A percentile compares a stretch with the other conserved stretches of the same genome.
Evolutionary conservation across 2,113 vertebrate genomes (phyloP).

Genomic region (Aldabrachelys gigantea): DNA sequence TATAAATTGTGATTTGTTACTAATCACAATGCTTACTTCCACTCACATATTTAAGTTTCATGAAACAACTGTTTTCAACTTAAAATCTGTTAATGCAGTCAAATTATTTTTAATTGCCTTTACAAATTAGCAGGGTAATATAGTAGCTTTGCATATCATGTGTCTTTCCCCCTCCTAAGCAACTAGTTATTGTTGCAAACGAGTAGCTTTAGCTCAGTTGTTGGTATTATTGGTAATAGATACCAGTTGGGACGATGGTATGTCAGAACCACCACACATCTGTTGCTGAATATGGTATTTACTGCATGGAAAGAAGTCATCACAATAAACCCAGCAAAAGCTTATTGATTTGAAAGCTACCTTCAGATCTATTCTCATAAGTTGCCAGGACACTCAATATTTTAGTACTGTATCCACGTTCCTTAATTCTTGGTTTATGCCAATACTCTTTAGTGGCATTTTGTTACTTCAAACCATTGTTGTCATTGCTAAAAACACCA

Average conservation of each 20-base stretch:
- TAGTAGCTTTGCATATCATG: background rate
- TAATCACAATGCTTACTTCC: background rate
- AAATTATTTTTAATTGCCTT: background rate
- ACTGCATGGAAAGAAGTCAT: background rate
- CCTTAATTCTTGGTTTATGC: background rate
- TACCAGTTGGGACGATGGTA: background rate
- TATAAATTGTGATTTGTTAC: background rate
- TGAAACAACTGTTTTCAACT: background rate
- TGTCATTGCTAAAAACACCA: slow-evolving; percentile 22
- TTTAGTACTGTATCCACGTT: background rate
- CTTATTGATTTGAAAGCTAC: slow-evolving; percentile 25
- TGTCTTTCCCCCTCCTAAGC: background rate
- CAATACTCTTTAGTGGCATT: background rate
- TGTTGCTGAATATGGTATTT: background rate
- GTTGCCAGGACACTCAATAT: background rate
- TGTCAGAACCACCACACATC: fast-evolving
- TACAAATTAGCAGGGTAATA: background rate
- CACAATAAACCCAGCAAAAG: background rate
- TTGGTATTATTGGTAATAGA: background rate
- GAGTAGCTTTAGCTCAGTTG: background rate
- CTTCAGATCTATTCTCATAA: background rate
- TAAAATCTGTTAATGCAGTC: background rate
- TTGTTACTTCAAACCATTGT: slow-evolving; percentile 17
- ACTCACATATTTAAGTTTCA: background rate
- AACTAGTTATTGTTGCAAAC: background rate